These are phyloP conservation scores for Phainopepla nitens DNA, from an alignment of 2,113 vertebrate genomes.

Conservation along the genomic window DNA sequence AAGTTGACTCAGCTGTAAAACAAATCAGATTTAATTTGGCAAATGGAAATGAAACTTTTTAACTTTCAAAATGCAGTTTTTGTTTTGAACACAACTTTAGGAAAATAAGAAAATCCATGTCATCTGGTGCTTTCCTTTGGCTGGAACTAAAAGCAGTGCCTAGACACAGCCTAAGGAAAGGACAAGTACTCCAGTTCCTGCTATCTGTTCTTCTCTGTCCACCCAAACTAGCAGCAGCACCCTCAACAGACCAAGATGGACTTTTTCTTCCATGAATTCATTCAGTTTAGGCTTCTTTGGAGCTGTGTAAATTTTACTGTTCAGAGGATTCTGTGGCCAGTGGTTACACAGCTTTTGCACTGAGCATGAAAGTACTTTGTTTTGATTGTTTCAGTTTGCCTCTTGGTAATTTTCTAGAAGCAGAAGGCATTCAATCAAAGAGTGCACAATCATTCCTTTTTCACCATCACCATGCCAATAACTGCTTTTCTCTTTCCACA, in stretches of 20 bases:
- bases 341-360: background rate
- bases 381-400: background rate
- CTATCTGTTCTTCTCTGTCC: background rate
- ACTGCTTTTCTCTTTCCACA: background rate
- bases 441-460: background rate
- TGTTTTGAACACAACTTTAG: background rate
- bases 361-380: background rate
- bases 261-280: background rate
- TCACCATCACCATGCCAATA: background rate
- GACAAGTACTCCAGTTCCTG: background rate
- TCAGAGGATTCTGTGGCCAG: background rate
- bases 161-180: background rate
- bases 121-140: background rate
- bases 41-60: background rate
- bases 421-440: background rate
- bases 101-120: constrained; percentile 19
- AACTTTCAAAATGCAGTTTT: background rate
- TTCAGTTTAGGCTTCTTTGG: background rate
- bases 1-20: constrained; percentile 1
- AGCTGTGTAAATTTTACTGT: background rate
- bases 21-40: background rate
- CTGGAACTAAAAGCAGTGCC: background rate
- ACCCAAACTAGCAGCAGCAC: background rate
- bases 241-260: background rate
- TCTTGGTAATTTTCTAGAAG: background rate